Conservation (phyloP, 2,888 invertebrate genomes). For the Pilophorus perplexus region DNA sequence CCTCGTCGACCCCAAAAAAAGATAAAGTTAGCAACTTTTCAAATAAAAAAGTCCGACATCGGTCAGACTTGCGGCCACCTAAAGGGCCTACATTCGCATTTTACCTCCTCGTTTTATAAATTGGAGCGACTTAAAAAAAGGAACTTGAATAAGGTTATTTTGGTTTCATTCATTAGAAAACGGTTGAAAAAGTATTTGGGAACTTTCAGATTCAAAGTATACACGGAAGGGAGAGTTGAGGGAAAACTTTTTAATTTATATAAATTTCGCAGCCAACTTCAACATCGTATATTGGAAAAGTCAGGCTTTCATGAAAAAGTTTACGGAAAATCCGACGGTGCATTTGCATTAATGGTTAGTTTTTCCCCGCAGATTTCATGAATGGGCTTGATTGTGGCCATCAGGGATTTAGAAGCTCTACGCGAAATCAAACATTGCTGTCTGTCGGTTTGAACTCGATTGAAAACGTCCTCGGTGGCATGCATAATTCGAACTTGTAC, state of each 20-base stretch:
- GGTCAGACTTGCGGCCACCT: too few species aligned
- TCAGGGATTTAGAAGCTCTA: neutral
- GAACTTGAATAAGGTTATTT: neutral
- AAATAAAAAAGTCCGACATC: too few species aligned
- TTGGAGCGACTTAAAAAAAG: too few species aligned
- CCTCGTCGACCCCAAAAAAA: too few species aligned
- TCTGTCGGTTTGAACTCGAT: too few species aligned
- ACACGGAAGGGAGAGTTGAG: neutral
- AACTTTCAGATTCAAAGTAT: neutral
- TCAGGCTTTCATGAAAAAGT: neutral
- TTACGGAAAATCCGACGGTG: neutral
- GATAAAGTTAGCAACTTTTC: too few species aligned
- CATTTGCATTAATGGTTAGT: constrained; percentile 11
- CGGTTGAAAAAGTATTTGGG: neutral
- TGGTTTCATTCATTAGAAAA: neutral
- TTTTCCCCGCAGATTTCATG: neutral
- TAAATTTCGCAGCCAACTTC: neutral
- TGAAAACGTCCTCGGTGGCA: too few species aligned
- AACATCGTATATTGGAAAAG: neutral
- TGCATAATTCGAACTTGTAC: too few species aligned
- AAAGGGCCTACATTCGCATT: too few species aligned
- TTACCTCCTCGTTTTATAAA: too few species aligned
- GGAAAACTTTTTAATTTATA: neutral
- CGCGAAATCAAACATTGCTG: too few species aligned
- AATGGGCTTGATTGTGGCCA: neutral